These are phyloP conservation scores for Alligator mississippiensis DNA, from an alignment of 2,113 vertebrate genomes.

Conservation along the genomic window DNA sequence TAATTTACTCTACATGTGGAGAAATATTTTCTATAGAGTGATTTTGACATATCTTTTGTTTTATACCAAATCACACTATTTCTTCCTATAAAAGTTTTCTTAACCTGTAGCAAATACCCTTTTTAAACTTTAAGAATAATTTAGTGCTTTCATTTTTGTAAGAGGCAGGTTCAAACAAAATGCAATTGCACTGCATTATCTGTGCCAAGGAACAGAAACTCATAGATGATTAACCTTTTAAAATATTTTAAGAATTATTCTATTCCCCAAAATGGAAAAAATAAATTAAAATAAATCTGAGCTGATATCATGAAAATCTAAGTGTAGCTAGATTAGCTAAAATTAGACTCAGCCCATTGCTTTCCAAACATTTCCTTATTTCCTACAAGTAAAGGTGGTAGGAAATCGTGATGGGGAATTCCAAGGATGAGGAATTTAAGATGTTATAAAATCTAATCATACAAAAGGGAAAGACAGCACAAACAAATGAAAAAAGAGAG, in stretches of 20 bases:
- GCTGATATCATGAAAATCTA: neutral
- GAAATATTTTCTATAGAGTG: neutral
- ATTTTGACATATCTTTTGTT: conserved; percentile 22
- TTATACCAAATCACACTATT: conserved; percentile 45
- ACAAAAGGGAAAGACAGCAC: no score
- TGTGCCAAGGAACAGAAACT: conserved; percentile 46
- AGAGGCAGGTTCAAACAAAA: conserved; percentile 42
- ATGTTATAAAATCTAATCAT: no score
- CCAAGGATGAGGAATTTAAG: no score
- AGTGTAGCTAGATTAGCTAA: neutral
- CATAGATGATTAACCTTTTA: conserved; percentile 47
- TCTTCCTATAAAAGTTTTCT: conserved; percentile 39
- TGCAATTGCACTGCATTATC: conserved; percentile 46
- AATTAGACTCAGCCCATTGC: neutral
- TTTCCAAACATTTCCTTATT: neutral
- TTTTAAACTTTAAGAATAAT: conserved; percentile 28
- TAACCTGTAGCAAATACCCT: conserved; percentile 50
- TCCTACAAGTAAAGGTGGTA: neutral
- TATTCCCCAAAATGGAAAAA: neutral
- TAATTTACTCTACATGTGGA: neutral
- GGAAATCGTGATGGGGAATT: no score
- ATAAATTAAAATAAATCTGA: neutral
- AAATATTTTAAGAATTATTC: conserved; percentile 37
- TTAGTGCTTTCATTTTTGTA: neutral
- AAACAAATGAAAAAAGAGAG: no score